Conservation (phyloP, 2,888 invertebrate genomes). For the Ptychoptera albimana region DNA sequence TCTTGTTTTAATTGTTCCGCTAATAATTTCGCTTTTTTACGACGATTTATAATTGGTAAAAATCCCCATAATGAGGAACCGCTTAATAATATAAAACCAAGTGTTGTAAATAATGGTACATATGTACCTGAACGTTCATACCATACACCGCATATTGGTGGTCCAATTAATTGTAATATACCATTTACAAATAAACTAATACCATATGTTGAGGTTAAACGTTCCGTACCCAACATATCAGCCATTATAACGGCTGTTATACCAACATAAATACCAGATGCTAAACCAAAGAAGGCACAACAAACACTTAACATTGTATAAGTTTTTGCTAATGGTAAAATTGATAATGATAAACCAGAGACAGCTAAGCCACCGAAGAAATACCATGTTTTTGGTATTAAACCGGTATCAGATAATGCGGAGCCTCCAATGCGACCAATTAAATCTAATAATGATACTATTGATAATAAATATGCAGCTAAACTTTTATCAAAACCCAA, state of each 20-base stretch:
- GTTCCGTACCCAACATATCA: conserved; percentile 68
- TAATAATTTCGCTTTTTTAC: conserved; percentile 7
- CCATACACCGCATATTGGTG: conserved; percentile 66
- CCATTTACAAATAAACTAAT: conserved; percentile 76
- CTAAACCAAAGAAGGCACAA: conserved; percentile 63
- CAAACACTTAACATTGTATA: conserved; percentile 49
- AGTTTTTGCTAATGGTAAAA: conserved; percentile 49
- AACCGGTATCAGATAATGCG: conserved; percentile 59
- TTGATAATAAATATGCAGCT: conserved; percentile 58
- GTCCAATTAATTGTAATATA: conserved; percentile 62
- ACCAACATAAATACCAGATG: conserved; percentile 73
- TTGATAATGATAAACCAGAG: conserved; percentile 57
- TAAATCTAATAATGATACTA: conserved; percentile 65
- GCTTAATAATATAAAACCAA: conserved; percentile 54
- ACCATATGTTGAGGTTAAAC: conserved; percentile 73
- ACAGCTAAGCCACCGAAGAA: conserved; percentile 63
- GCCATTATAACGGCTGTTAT: conserved; percentile 80
- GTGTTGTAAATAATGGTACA: conserved; percentile 52
- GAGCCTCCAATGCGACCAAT: conserved; percentile 75
- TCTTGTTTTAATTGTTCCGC: background rate
- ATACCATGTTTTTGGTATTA: conserved; percentile 67
- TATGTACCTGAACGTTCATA: conserved; percentile 47
- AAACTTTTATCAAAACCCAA: conserved; percentile 53
- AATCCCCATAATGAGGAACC: conserved; percentile 62
- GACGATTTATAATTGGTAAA: conserved; percentile 49